Evolutionary conservation across 2,113 vertebrate species (phyloP), one percentile per base, ranked within the genome.

Genomic region (Amphiprion ocellaris): DNA sequence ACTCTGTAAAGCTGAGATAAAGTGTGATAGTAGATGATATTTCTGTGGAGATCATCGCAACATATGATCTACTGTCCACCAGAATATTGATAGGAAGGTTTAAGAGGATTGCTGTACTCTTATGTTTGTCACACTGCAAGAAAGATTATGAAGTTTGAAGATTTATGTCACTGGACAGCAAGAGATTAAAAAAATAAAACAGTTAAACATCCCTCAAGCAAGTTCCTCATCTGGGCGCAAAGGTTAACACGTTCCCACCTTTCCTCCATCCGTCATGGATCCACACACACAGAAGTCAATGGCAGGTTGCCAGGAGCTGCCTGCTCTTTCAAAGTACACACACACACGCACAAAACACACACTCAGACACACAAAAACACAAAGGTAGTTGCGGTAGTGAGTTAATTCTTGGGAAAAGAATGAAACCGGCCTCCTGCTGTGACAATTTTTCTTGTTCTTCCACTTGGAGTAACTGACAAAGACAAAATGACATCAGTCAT

Each of bases 161-260:
- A 85, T 85, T 83, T 53, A 75, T 81, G 75, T 55, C 16, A 49
- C 12, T 15, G 24, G 26, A 53, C 15, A 61, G 44, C 16, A 30
- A 26, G 52, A 56, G 39, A 59, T 69, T 55, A 53, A 59, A 53
- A 46, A 46, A 65, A n/a, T 33, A 19, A 74, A 62, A 39, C 10
- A 14, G 24, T 21, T 24, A 64, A 81, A 66, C 37, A 19, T 52
- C 28, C 64, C 30, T 76, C 44, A 77, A 33, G 72, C 37, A 4
- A 53, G 11, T 71, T 84, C 60, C 74, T 62, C 24, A 11, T 70
- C 70, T 37, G 62, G 54, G 60, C 75, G 24, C 53, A 88, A 90
- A 92, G 89, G 89, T 90, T 84, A 89, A 83, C 68, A 60, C 76
- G 55, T 88, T 91, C 88, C 85, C 84, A 87, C 83, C 66, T 76